Evolutionary conservation across 2,797 vertebrate species (phyloP).

Genomic region (Enteromius paludinosus): DNA sequence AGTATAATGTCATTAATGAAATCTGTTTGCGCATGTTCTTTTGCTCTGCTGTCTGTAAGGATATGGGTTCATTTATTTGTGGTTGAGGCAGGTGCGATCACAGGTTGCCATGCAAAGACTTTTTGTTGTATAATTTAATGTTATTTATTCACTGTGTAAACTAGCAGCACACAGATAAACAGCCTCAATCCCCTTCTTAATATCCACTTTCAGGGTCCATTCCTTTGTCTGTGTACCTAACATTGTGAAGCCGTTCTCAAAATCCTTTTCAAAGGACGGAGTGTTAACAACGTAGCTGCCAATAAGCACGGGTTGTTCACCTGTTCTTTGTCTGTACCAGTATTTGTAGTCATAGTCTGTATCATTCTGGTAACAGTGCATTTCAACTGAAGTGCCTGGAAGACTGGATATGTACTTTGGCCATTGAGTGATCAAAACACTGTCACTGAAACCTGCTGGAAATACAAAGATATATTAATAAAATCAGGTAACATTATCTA

Average conservation of each 20-base stretch:
- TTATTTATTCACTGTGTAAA: constrained; percentile 47
- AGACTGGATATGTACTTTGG: constrained; percentile 35
- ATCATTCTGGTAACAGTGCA: constrained; percentile 63
- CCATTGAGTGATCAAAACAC: constrained; percentile 60
- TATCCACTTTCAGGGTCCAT: constrained; percentile 56
- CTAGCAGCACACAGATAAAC: constrained; percentile 62
- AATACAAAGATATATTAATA: constrained; percentile 2
- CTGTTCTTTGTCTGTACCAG: constrained; percentile 60
- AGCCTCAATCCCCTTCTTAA: constrained; percentile 37
- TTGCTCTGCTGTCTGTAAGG: not conserved
- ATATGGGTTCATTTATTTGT: constrained; percentile 5
- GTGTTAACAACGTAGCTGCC: not conserved
- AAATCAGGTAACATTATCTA: not conserved
- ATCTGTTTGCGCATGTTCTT: not conserved
- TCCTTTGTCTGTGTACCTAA: constrained; percentile 42
- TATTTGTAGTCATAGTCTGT: constrained; percentile 59
- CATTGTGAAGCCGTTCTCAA: constrained; percentile 44
- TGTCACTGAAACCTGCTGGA: constrained; percentile 40
- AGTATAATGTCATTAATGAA: not conserved
- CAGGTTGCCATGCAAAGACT: not conserved
- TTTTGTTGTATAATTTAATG: constrained; percentile 18
- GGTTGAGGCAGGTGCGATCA: constrained; percentile 28
- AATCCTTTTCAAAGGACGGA: constrained; percentile 39
- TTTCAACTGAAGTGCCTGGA: constrained; percentile 33
- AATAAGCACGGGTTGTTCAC: constrained; percentile 48